Evolutionary conservation across 2,888 invertebrate genomes (phyloP), one percentile per base, ranked within the genome.

Genomic region (Punctoribates punctum): DNA sequence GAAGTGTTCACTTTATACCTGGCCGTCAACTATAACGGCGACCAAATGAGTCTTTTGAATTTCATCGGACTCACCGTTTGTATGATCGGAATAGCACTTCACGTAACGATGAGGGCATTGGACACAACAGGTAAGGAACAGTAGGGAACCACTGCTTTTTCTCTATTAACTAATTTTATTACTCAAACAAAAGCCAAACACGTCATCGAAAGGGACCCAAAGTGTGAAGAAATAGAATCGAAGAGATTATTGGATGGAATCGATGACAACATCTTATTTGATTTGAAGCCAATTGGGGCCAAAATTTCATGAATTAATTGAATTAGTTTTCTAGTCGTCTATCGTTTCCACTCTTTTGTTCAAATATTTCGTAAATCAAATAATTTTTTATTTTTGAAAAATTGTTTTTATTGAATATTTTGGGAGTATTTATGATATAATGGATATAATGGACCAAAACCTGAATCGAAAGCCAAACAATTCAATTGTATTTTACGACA

Each of bases 1-100:
- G 98, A 99, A 87, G 90, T 97, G 82, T 91, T 92, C 82, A 95
- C 94, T 79, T 86, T 99, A 81, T 89, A 91, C 70, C 85, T 98
- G 81, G 98, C 97, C 0, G 92, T 94, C 74, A 88, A 90, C 82
- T 88, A 91, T 81, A 93, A 92, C 82, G 93, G 93, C 11, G 97
- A 98, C 83, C 88, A 89, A 82, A 87, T 98, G 82, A 92, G 90
- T 77, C 82, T 87, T 3, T 85, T 96, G 75, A 99, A 98, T 85
- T 88, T 90, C 34, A 84, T 91, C 8, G 99, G 99, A 0, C 86
- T 99, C 78, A 84, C 90, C 11, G 86, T 96, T 75, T 98, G 97
- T 83, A 86, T 99, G 78, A 86, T 90, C 70, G 98, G 98, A 74
- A 96, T 98, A 80, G 87, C 87, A 15, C 87, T 90, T 73, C 97